Evolutionary conservation across 2,797 vertebrate species (phyloP).

Genomic region (Synanceia verrucosa): DNA sequence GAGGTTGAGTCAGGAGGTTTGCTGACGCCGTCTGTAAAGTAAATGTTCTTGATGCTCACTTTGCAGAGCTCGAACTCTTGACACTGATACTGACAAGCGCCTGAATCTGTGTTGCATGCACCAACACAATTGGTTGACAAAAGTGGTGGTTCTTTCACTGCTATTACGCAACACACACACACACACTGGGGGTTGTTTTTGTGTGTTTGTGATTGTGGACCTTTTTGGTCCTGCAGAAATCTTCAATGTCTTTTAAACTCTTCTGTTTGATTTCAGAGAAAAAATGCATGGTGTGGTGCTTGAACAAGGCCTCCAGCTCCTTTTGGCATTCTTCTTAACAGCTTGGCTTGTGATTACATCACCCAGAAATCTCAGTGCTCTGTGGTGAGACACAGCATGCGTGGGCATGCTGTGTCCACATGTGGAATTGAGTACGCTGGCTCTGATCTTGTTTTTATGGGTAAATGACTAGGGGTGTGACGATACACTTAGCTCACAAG

Average conservation of each 20-base stretch:
- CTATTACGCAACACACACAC: constrained; percentile 2
- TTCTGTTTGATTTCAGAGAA: background rate
- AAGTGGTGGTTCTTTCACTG: background rate
- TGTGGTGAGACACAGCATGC: constrained; percentile 20
- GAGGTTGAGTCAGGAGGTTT: constrained; percentile 22
- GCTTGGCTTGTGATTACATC: constrained; percentile 43
- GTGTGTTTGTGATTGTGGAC: constrained; percentile 24
- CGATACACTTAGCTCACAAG: too few relatives aligned
- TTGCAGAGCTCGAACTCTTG: background rate
- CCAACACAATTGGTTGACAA: background rate
- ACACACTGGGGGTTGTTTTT: constrained; percentile 21
- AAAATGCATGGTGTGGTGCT: background rate
- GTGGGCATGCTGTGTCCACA: too few relatives aligned
- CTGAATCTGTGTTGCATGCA: constrained; percentile 5
- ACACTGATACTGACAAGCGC: background rate
- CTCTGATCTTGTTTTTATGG: background rate
- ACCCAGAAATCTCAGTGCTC: constrained; percentile 33
- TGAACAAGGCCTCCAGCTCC: background rate
- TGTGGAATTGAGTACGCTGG: background rate
- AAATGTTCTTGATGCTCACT: constrained; percentile 24
- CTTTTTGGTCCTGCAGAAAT: constrained; percentile 38
- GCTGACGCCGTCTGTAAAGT: constrained; percentile 36
- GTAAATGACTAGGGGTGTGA: constrained; percentile 15
- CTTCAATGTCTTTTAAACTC: background rate
- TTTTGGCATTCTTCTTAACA: background rate